Conservation (phyloP, 1,140 invertebrate genomes). For the Trialeurodes vaporariorum region DNA sequence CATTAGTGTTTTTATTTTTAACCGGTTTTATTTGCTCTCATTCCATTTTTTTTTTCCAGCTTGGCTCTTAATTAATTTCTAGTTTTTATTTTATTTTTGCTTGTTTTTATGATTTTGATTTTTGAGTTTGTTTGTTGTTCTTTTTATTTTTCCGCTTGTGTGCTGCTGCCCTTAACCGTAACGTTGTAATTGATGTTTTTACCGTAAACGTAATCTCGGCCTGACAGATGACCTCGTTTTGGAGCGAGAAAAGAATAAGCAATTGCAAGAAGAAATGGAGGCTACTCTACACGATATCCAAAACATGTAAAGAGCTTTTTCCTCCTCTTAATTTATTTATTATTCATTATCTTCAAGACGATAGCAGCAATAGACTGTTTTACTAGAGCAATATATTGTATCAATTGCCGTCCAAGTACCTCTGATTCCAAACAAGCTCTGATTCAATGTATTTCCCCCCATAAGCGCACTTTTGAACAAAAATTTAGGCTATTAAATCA, state of each 20-base stretch:
- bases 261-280: slow-evolving; percentile 97
- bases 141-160: slow-evolving; percentile 20
- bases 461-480: too few species aligned
- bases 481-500: too few species aligned
- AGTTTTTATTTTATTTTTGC: slow-evolving; percentile 16
- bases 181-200: slow-evolving; percentile 5
- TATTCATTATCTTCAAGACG: too few species aligned
- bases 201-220: slow-evolving; percentile 5
- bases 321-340: too few species aligned
- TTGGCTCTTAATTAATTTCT: slow-evolving; percentile 18
- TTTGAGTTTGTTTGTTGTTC: slow-evolving; percentile 24
- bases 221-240: slow-evolving; percentile 87
- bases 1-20: slow-evolving; percentile 31
- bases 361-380: too few species aligned
- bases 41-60: slow-evolving; percentile 21
- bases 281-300: slow-evolving; percentile 97
- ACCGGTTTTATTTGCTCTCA: slow-evolving; percentile 15
- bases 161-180: slow-evolving; percentile 11
- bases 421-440: too few species aligned
- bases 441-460: too few species aligned
- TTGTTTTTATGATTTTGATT: slow-evolving; percentile 18
- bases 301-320: slow-evolving; percentile 72
- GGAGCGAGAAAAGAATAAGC: slow-evolving; percentile 93
- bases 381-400: too few species aligned
- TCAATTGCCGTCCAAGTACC: too few species aligned